phyloP scores from a whole-genome alignment of 2,888 invertebrate genomes.

The Drosophila meridiana region DNA sequence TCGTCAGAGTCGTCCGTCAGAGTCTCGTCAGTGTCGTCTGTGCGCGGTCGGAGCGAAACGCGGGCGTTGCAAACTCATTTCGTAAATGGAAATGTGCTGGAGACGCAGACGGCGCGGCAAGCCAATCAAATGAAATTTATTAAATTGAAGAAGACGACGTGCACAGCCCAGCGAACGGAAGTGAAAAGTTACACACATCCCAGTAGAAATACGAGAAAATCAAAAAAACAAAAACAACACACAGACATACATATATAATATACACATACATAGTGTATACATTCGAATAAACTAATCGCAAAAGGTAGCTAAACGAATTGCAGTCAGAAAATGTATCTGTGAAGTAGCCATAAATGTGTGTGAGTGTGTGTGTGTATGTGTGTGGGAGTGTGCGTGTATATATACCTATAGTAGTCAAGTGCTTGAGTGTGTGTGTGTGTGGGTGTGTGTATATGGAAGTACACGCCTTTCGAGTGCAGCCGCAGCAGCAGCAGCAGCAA shows the following conservation, averaged over 20 bases:
- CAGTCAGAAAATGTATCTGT: slow-evolving; percentile 70
- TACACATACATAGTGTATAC: slow-evolving; percentile 24
- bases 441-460: slow-evolving; percentile 38
- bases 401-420: slow-evolving; percentile 36
- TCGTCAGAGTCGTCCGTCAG: slow-evolving; percentile 43
- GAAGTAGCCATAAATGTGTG: slow-evolving; percentile 46
- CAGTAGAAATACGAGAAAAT: neutral
- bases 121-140: slow-evolving; percentile 74
- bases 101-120: slow-evolving; percentile 49
- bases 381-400: slow-evolving; percentile 20
- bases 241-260: neutral
- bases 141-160: slow-evolving; percentile 73
- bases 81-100: slow-evolving; percentile 69
- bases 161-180: slow-evolving; percentile 65
- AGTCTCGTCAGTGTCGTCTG: slow-evolving; percentile 45
- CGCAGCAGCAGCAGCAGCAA: slow-evolving; percentile 36
- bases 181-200: slow-evolving; percentile 60
- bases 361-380: slow-evolving; percentile 26
- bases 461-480: slow-evolving; percentile 68
- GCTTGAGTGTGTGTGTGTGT: slow-evolving; percentile 19
- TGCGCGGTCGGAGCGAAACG: slow-evolving; percentile 43
- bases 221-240: neutral
- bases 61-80: slow-evolving; percentile 63
- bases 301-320: slow-evolving; percentile 62
- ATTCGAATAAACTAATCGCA: slow-evolving; percentile 58